Evolutionary conservation across 1,140 invertebrate species (phyloP), one percentile per base, ranked within the genome.

Genomic region (Neodiprion fabricii): DNA sequence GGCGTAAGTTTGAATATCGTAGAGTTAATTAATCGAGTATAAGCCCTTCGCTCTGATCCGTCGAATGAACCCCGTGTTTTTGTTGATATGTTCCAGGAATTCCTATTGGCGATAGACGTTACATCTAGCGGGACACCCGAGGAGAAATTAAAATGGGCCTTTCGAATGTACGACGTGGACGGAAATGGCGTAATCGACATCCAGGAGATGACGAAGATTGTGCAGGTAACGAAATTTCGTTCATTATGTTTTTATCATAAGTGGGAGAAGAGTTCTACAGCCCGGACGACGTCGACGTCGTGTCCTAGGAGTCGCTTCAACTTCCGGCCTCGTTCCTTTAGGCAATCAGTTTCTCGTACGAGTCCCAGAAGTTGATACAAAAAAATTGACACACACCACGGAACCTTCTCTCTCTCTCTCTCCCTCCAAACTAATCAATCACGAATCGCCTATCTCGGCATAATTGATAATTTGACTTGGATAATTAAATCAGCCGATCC

Each of bases 161-260:
- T 99, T 91, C 93, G 96, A 84, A 97, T 97, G 96, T 99, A 99
- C 87, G 98, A 99, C 86, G 98, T 99, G n/a, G 98, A 99, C 88
- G 97, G 97, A 28, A 99, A 99, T 88, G 98, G 98, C 75, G 96
- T 98, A 75, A 99, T 99, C 86, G 98, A 99, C 87, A 96, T 98
- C 83, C 96, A 97, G 86, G 95, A 97, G 91, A 97, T 97, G 95
- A 96, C 95, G 65, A 96, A 97, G 91, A 97, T 97, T 85, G 95
- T 97, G 75, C 95, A 96, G 93, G 95, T 96, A 89, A 86, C 86
- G 79, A 70, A 78, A 48, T 40, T 72, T 71, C 67, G 53, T 50
- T 48, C 74, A 70, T 76, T 65, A 71, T 75, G 10, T n/a, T 9
- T 61, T 21, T 21, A 12, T 50, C 17, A 28, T 67, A 17, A 8